These are phyloP conservation scores for Sebastes iracundus DNA, from an alignment of 2,797 vertebrate genomes.

Conservation along the genomic window DNA sequence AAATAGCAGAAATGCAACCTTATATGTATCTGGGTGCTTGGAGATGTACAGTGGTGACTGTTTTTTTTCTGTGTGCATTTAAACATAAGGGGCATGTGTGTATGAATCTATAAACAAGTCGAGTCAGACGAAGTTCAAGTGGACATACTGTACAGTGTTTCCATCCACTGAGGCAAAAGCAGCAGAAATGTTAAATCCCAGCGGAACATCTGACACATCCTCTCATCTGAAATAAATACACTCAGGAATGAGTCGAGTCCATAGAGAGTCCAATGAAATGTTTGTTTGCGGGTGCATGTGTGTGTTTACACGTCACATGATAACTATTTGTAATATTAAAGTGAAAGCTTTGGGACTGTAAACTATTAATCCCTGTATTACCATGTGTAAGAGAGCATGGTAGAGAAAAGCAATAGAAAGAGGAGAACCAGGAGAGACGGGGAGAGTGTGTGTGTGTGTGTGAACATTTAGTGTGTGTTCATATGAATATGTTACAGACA, in stretches of 20 bases:
- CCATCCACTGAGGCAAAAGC: slow-evolving; percentile 40
- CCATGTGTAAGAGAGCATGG: not conserved
- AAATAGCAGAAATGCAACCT: not conserved
- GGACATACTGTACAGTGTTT: slow-evolving; percentile 17
- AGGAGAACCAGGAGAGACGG: not conserved
- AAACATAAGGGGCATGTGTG: not conserved
- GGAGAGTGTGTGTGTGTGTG: not conserved
- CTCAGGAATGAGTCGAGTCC: not conserved
- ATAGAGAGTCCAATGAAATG: not conserved
- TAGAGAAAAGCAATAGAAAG: not conserved
- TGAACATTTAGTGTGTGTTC: not conserved
- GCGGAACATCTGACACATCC: slow-evolving; percentile 62
- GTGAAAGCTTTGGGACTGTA: slow-evolving; percentile 35
- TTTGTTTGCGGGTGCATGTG: slow-evolving; percentile 13
- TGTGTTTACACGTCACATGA: not conserved
- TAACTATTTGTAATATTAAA: slow-evolving; percentile 63
- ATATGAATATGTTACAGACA: not conserved
- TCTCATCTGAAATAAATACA: slow-evolving; percentile 31
- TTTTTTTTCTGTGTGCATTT: not conserved
- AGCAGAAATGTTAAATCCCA: slow-evolving; percentile 59
- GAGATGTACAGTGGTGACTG: not conserved
- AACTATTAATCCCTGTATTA: slow-evolving; percentile 14
- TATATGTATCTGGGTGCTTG: not conserved
- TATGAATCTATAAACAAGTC: slow-evolving; percentile 51
- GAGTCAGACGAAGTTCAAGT: slow-evolving; percentile 46